Evolutionary conservation across 2,113 vertebrate genomes (phyloP).

Genomic region (Tenebrosternarchus preto): DNA sequence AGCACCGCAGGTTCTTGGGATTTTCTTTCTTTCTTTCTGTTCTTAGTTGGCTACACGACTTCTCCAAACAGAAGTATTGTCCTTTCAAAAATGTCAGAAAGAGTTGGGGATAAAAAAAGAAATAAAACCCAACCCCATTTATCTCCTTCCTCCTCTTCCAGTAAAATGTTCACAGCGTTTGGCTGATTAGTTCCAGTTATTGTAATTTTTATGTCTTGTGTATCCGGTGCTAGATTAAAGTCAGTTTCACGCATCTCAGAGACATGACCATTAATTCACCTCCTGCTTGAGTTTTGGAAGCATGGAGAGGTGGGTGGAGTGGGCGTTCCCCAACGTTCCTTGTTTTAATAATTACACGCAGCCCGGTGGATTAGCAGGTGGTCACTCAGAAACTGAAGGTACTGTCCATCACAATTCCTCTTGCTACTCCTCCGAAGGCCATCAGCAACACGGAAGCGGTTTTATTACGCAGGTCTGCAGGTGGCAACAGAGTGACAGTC

Average conservation of each 20-base stretch:
- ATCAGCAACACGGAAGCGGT: slow-evolving; percentile 47
- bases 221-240: not conserved
- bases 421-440: slow-evolving; percentile 63
- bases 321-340: too few species aligned
- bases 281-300: slow-evolving; percentile 9
- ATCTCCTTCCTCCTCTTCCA: not conserved
- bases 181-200: slow-evolving; percentile 11
- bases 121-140: not conserved
- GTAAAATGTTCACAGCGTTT: not conserved
- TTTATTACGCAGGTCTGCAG: slow-evolving; percentile 85
- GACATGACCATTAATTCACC: not conserved
- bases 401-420: slow-evolving; percentile 43
- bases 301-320: not conserved
- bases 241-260: not conserved
- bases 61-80: not conserved
- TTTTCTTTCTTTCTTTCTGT: not conserved
- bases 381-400: slow-evolving; percentile 44
- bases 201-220: too few species aligned
- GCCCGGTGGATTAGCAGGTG: slow-evolving; percentile 39
- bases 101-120: not conserved
- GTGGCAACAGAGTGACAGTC: slow-evolving; percentile 79
- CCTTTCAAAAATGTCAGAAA: not conserved
- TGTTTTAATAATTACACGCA: not conserved
- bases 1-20: too few species aligned
- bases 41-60: not conserved